Evolutionary conservation across 2,888 invertebrate genomes (phyloP), one percentile per base, ranked within the genome.

Genomic region (Octonoba sinensis): DNA sequence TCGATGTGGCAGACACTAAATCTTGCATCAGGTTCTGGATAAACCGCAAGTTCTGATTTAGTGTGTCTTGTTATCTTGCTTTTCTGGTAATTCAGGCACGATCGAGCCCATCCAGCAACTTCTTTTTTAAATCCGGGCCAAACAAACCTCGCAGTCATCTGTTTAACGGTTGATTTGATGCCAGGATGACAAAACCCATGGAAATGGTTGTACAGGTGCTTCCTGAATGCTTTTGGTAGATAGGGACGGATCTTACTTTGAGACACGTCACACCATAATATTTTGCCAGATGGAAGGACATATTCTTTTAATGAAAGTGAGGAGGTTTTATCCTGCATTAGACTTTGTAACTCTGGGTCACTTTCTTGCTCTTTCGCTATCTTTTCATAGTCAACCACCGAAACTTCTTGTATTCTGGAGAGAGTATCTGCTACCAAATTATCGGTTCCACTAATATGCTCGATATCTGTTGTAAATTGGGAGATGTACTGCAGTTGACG

Each of bases 401-500:
- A 36, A 22, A 62, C 44, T 27, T 13, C 27, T 6, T 77, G 62
- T 62, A 74, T 72, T 8, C 75, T 54, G 20, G 73, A 78, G 1
- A 78, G 27, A 4, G 75, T 46, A 51, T 78, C 73, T 8, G 78
- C 78, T 18, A 75, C 62, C 16, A 71, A 15, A 65, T 75, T 78
- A 18, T 46, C 46, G 20, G n/a, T 8, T 12, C 78, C 74, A 49
- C 18, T 64, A 3, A 89, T 85, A 82, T 88, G 86, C 2, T 83
- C 75, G 15, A 88, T 87, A 70, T 87, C 86, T 0, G 87, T 88
- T 0, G 87, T 86, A 82, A 88, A 89, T 74, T 88, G 87, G 0
- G 86, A 73, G 36, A 88, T 27, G 27, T 84, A 77, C 2, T 71
- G 60, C 0, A 89, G 82, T 16, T 89, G 86, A 8, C 87, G 79